A percentile compares a stretch with the other conserved stretches of the same genome.
These are phyloP conservation scores for Entomobrya proxima DNA, from an alignment of 2,888 invertebrate genomes.

Conservation along the genomic window DNA sequence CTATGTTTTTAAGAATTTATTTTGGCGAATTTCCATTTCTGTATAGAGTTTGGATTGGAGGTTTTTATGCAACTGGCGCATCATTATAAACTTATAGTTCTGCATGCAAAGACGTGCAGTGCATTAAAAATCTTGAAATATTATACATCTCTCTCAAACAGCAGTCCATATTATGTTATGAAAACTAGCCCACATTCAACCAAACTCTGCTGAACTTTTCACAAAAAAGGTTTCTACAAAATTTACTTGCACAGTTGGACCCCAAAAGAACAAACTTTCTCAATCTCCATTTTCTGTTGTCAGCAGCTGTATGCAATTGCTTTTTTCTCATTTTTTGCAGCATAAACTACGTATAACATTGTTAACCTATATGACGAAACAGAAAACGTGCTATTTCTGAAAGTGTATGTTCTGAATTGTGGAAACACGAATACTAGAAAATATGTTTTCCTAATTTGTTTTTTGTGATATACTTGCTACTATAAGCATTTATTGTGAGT, in stretches of 20 bases:
- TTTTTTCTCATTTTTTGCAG: neutral
- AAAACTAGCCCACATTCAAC: neutral
- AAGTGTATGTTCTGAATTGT: neutral
- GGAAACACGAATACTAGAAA: neutral
- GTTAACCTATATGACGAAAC: neutral
- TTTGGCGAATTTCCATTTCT: neutral
- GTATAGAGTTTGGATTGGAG: neutral
- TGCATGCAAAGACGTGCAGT: neutral
- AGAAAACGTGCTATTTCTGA: neutral
- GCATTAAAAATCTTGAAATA: neutral
- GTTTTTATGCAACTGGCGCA: conserved; percentile 1
- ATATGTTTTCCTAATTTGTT: neutral
- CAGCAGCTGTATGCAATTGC: neutral
- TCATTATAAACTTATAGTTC: neutral
- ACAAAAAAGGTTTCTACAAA: neutral
- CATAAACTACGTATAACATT: neutral
- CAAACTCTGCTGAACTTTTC: neutral
- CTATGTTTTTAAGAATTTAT: neutral
- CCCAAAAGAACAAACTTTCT: neutral
- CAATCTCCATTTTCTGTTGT: neutral
- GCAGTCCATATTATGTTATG: neutral
- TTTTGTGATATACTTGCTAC: neutral
- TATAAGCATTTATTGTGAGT: no score
- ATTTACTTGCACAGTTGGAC: neutral
- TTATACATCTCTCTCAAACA: neutral